Evolutionary conservation across 2,113 vertebrate genomes (phyloP).

Genomic region (Hypanus sabinus): DNA sequence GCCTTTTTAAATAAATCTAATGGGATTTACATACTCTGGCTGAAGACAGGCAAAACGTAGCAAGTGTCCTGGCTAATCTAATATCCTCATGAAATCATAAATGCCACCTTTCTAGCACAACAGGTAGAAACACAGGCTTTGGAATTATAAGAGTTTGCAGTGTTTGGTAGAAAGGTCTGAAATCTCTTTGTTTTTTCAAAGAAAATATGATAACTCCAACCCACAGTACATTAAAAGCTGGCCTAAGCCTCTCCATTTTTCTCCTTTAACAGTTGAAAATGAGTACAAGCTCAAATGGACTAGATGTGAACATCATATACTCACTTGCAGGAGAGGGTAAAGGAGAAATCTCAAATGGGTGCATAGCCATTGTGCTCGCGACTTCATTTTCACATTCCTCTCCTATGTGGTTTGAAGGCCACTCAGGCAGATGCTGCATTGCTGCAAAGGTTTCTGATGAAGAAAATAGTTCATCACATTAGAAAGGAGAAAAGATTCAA

Average conservation of each 20-base stretch:
- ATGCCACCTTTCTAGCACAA: not conserved
- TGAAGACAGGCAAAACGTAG: not conserved
- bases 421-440: slow-evolving; percentile 41
- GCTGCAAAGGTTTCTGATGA: not conserved
- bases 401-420: slow-evolving; percentile 50
- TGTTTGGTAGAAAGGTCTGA: not conserved
- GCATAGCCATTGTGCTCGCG: slow-evolving; percentile 64
- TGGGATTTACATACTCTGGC: not conserved
- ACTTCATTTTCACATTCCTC: slow-evolving; percentile 42
- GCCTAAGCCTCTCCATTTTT: not conserved
- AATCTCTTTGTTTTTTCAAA: not conserved
- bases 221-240: not conserved
- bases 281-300: not conserved
- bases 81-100: not conserved
- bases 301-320: not conserved
- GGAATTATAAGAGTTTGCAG: not conserved
- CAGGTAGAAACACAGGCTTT: not conserved
- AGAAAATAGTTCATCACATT: not conserved
- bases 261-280: not conserved
- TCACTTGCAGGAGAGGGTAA: slow-evolving; percentile 53
- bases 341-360: slow-evolving; percentile 65
- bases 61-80: not conserved
- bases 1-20: not conserved
- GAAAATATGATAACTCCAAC: not conserved
- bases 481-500: not conserved